A percentile compares a stretch with the other conserved stretches of the same genome.
These are phyloP conservation scores for Rostratula benghalensis DNA, from an alignment of 2,113 vertebrate genomes.

Conservation along the genomic window DNA sequence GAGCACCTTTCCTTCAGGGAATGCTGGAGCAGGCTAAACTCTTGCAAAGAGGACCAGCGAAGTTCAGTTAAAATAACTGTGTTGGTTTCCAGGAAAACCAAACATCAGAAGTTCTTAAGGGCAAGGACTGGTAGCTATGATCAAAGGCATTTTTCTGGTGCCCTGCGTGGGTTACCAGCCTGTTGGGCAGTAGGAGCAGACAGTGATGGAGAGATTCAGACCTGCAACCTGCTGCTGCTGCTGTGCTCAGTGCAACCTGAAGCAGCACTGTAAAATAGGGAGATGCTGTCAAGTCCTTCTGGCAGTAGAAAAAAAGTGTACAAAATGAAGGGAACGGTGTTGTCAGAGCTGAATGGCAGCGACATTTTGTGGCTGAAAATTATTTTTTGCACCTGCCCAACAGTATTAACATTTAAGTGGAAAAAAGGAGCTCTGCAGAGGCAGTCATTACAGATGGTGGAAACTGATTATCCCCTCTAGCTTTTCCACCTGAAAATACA, in stretches of 20 bases:
- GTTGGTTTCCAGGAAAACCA: neutral
- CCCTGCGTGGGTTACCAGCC: neutral
- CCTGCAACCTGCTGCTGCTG: neutral
- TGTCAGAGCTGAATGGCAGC: neutral
- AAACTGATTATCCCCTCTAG: neutral
- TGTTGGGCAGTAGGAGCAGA: neutral
- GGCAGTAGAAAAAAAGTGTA: neutral
- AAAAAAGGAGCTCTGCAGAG: neutral
- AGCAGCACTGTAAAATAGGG: neutral
- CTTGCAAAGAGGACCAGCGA: neutral
- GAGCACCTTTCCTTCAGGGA: neutral
- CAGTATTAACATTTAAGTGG: neutral
- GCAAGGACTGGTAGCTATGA: neutral
- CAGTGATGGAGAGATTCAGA: neutral
- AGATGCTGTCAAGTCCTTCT: neutral
- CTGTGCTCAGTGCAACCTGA: neutral
- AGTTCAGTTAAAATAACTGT: neutral
- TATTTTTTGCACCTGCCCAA: neutral
- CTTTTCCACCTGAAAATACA: constrained; percentile 20
- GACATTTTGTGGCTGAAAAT: neutral
- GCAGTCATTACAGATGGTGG: neutral
- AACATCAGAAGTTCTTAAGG: neutral
- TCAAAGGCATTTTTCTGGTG: neutral
- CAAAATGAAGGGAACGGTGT: neutral
- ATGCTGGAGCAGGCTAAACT: neutral